Percentiles rank a stretch among this genome's conserved stretches.
Evolutionary conservation across 2,113 vertebrate genomes (phyloP).

Genomic region (Pica pica): DNA sequence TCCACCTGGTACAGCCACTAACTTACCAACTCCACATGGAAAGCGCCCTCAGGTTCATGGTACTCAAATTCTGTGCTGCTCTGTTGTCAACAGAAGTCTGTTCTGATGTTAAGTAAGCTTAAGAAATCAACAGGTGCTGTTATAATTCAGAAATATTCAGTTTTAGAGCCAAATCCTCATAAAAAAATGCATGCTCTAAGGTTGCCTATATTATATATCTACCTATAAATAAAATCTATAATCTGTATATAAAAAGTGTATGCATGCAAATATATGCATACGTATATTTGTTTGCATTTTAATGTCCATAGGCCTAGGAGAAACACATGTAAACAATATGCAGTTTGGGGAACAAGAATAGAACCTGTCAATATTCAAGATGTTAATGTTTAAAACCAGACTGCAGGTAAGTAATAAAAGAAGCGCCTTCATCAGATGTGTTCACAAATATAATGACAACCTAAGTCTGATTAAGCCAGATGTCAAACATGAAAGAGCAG

Average conservation of each 20-base stretch:
- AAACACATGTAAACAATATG: conserved; percentile 19
- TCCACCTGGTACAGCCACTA: neutral
- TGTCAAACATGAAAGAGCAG: conserved; percentile 25
- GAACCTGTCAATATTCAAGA: conserved; percentile 18
- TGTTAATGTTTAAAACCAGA: conserved; percentile 18
- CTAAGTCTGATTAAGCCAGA: conserved; percentile 24
- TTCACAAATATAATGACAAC: conserved; percentile 35
- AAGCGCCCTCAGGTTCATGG: neutral
- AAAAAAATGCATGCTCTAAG: neutral
- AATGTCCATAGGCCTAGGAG: neutral
- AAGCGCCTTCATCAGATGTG: conserved; percentile 19
- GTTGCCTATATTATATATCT: neutral
- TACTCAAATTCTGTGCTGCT: neutral
- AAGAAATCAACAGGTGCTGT: neutral
- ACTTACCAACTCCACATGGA: neutral
- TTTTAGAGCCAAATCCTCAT: neutral
- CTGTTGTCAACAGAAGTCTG: neutral
- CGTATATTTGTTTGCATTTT: neutral
- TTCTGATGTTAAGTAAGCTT: neutral
- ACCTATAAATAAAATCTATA: neutral
- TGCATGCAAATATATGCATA: neutral
- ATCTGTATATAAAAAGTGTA: neutral
- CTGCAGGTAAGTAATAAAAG: conserved; percentile 43
- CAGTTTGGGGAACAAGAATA: neutral
- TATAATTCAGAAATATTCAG: neutral